Conservation (phyloP, 2,113 vertebrate genomes). For the Panthera leo region DNA sequence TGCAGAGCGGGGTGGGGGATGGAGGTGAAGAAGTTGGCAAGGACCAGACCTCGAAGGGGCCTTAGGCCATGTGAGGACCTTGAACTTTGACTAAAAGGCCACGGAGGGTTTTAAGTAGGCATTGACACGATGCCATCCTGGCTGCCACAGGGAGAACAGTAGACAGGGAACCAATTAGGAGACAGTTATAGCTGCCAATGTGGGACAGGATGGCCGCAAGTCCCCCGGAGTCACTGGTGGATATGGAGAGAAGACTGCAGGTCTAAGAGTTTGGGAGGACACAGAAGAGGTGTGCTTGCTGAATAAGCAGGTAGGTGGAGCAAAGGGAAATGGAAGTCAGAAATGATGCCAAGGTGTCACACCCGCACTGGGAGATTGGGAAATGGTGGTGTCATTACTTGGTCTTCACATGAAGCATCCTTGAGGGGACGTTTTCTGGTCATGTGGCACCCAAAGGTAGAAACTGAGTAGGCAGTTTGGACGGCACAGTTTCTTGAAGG, state of each 20-base stretch:
- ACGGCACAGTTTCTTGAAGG: not conserved
- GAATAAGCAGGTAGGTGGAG: not conserved
- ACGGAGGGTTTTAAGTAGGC: too few species aligned
- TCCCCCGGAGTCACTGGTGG: not conserved
- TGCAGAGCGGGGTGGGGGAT: not conserved
- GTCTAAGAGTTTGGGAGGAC: too few species aligned
- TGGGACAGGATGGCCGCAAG: fast-evolving
- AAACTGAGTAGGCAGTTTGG: not conserved
- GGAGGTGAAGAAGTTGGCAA: not conserved
- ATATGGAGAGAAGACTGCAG: fast-evolving
- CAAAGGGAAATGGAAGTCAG: not conserved
- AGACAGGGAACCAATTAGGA: not conserved
- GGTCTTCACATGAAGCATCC: not conserved
- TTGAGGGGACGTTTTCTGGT: too few species aligned
- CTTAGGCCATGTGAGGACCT: not conserved
- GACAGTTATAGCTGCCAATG: not conserved
- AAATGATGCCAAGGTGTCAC: fast-evolving
- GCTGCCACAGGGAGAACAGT: fast-evolving
- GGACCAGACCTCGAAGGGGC: not conserved
- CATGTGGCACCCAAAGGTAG: not conserved
- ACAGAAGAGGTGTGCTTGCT: not conserved
- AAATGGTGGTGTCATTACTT: fast-evolving
- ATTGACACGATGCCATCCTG: too few species aligned
- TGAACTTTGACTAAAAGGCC: not conserved
- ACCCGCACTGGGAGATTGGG: fast-evolving